Evolutionary conservation across 2,888 invertebrate species (phyloP), one percentile per base, ranked within the genome.

Genomic region (Hofmannophila pseudospretella): DNA sequence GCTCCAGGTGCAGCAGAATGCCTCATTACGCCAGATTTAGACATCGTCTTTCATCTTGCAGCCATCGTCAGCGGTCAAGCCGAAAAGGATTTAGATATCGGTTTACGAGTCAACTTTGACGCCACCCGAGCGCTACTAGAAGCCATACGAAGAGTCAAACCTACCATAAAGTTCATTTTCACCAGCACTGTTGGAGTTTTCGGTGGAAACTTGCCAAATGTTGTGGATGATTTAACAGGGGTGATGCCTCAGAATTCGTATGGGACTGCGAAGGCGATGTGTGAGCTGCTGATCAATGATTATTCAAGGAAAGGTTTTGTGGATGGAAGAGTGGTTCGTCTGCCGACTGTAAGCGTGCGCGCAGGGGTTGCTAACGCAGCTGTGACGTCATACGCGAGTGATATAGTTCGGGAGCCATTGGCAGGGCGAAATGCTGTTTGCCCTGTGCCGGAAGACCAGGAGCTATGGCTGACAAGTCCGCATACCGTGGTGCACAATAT

Each of bases 351-450:
- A 27, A 73, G 68, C 36, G 77, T 85, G 7, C 65, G 85, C n/a
- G 66, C 67, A 0, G 82, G 82, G 2, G 55, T 51, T 1, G 56
- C 84, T 8, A 85, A 85, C 45, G 54, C 62, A 10, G 85, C 85
- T 0, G 69, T 82, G 25, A 79, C 85, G n/a, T 81, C 81, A 27
- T 85, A 73, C 39, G 85, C 73, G 2, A 81, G 81, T 50, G 78
- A 72, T 1, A 54, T 82, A n/a, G 56, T 85, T 23, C 67, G 85
- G 11, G 81, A 81, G 41, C 79, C 84, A 9, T 51, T 85, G 35
- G 57, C 61, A 2, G 78, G 80, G 1, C 40, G 50, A 14, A 39
- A 35, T 14, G 59, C 68, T 2, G 39, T 52, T 27, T 65, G 73
- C 27, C 84, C 84, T 0, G 82, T 84, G 27, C 48, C 51, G 8